Evolutionary conservation across 2,797 vertebrate genomes (phyloP).

Genomic region (Acomys russatus): DNA sequence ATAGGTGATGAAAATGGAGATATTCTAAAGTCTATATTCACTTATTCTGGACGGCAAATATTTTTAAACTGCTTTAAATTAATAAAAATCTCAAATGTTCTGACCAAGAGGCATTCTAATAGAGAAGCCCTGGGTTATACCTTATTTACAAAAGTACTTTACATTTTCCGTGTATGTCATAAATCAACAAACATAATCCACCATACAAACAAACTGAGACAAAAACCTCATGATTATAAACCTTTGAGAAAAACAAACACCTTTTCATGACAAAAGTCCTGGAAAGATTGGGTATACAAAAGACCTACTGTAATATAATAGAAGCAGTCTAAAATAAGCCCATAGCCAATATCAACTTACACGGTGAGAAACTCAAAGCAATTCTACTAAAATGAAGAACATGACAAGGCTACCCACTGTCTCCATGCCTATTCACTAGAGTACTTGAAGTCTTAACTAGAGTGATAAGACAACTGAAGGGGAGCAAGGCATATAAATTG

Average conservation of each 20-base stretch:
- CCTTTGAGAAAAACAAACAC: not conserved
- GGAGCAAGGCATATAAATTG: not conserved
- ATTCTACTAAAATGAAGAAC: not conserved
- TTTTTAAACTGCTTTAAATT: slow-evolving; percentile 41
- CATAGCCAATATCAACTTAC: not conserved
- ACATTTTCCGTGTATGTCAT: not conserved
- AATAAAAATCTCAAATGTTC: slow-evolving; percentile 28
- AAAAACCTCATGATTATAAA: not conserved
- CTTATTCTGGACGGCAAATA: slow-evolving; percentile 11
- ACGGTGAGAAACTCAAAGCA: not conserved
- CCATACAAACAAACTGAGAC: not conserved
- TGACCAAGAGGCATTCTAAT: slow-evolving; percentile 22
- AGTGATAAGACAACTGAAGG: not conserved
- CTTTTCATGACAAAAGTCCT: not conserved
- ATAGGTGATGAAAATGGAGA: not conserved
- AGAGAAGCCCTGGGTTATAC: not conserved
- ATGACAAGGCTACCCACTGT: not conserved
- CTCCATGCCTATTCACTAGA: not conserved
- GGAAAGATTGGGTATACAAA: not conserved
- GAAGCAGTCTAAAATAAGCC: not conserved
- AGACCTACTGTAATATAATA: not conserved
- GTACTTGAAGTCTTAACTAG: not conserved
- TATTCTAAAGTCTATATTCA: slow-evolving; percentile 5
- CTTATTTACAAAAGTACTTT: not conserved
- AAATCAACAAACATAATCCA: not conserved